Evolutionary conservation across 2,797 vertebrate species (phyloP).

Genomic region (Gobio occitaniae): DNA sequence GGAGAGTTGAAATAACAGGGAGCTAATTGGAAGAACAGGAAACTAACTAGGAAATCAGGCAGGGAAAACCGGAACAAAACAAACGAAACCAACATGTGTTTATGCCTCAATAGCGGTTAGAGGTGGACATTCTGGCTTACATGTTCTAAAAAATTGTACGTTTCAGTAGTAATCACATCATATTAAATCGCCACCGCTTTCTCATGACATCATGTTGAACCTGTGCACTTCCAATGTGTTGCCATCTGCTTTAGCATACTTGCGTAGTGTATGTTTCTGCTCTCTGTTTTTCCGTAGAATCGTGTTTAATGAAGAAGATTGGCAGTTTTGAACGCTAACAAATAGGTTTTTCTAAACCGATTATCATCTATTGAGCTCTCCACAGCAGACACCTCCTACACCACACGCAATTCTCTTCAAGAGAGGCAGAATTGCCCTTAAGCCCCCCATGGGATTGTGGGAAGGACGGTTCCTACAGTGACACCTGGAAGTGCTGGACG

Average conservation of each 20-base stretch:
- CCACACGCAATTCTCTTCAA: background rate
- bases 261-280: background rate
- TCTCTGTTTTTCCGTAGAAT: background rate
- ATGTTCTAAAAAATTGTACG: background rate
- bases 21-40: background rate
- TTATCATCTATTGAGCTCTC: background rate
- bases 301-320: background rate
- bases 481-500: slow-evolving; percentile 23
- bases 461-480: slow-evolving; percentile 22
- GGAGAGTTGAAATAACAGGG: too few species aligned
- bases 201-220: background rate
- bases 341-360: background rate
- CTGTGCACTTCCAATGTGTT: background rate
- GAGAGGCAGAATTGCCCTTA: background rate
- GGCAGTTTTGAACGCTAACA: background rate
- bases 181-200: background rate
- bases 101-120: background rate
- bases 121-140: background rate
- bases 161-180: background rate
- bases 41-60: background rate
- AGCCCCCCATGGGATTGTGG: background rate
- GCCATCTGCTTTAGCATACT: background rate
- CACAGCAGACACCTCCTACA: slow-evolving; percentile 16
- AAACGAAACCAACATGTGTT: background rate
- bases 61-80: background rate